Conservation (phyloP, 2,888 invertebrate species). For the Drosophila atripex region DNA sequence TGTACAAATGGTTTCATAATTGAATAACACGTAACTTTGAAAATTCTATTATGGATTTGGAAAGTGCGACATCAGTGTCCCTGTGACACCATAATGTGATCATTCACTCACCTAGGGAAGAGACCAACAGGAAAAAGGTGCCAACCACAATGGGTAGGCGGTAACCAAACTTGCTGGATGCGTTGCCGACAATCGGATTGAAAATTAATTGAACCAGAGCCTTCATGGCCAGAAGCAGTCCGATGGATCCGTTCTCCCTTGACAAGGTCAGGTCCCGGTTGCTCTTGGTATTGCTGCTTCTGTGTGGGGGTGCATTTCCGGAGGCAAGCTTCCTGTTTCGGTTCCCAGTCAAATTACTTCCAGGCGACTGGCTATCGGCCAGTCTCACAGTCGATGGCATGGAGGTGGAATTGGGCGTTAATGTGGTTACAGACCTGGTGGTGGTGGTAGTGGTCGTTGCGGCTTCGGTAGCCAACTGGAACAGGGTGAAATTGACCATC, state of each 20-base stretch:
- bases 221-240: conserved; percentile 89
- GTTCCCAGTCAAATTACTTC: conserved; percentile 46
- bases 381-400: conserved; percentile 27
- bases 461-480: conserved; percentile 66
- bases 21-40: too few relatives aligned
- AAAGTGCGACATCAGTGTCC: not conserved
- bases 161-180: conserved; percentile 88
- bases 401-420: conserved; percentile 18
- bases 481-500: conserved; percentile 81
- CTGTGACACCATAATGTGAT: conserved; percentile 16
- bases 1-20: not conserved
- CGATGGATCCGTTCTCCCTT: conserved; percentile 88
- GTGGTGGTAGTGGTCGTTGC: conserved; percentile 5
- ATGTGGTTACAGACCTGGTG: conserved; percentile 30
- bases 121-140: conserved; percentile 87
- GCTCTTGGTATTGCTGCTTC: conserved; percentile 27
- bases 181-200: conserved; percentile 90
- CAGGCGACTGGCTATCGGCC: conserved; percentile 47
- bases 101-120: conserved; percentile 89
- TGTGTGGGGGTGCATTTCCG: conserved; percentile 40
- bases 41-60: not conserved
- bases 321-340: conserved; percentile 24
- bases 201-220: conserved; percentile 91
- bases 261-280: conserved; percentile 84
- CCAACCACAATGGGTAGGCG: conserved; percentile 88